Evolutionary conservation across 2,113 vertebrate genomes (phyloP).

Genomic region (Salvelinus namaycush): DNA sequence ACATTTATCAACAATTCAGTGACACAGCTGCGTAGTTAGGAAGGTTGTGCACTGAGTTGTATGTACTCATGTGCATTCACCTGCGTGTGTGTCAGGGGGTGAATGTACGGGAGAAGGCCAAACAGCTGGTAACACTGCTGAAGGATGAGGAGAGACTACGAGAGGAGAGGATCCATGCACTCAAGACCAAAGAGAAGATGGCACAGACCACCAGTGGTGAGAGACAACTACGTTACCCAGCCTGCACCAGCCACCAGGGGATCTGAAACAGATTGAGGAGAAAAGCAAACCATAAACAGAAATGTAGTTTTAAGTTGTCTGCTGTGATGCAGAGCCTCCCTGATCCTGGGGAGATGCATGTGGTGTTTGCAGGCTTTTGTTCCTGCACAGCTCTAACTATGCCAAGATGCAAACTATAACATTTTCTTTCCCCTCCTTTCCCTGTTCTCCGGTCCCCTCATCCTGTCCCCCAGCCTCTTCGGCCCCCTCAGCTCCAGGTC

Average conservation of each 20-base stretch:
- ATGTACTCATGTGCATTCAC: neutral
- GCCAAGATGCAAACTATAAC: neutral
- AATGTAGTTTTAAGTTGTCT: neutral
- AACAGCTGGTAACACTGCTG: conserved; percentile 88
- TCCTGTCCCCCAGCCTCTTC: conserved; percentile 70
- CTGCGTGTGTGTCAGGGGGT: conserved; percentile 71
- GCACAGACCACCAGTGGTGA: conserved; percentile 88
- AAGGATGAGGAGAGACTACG: conserved; percentile 89
- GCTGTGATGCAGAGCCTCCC: too few species aligned
- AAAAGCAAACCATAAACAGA: neutral
- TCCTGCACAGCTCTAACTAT: neutral
- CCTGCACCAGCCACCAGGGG: neutral
- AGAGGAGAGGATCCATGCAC: conserved; percentile 87
- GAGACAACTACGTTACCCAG: conserved; percentile 13
- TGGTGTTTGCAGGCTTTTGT: too few species aligned
- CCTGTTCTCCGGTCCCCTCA: neutral
- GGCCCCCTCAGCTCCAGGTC: conserved; percentile 76
- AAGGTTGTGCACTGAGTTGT: neutral
- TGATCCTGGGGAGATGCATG: too few species aligned
- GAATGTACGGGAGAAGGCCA: conserved; percentile 91
- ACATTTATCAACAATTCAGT: neutral
- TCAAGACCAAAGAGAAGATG: conserved; percentile 96
- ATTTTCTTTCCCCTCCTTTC: neutral
- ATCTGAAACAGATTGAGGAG: neutral
- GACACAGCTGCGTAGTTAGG: neutral